Evolutionary conservation across 1,140 invertebrate genomes (phyloP), one percentile per base, ranked within the genome.

Genomic region (Drosophila kanapiae): DNA sequence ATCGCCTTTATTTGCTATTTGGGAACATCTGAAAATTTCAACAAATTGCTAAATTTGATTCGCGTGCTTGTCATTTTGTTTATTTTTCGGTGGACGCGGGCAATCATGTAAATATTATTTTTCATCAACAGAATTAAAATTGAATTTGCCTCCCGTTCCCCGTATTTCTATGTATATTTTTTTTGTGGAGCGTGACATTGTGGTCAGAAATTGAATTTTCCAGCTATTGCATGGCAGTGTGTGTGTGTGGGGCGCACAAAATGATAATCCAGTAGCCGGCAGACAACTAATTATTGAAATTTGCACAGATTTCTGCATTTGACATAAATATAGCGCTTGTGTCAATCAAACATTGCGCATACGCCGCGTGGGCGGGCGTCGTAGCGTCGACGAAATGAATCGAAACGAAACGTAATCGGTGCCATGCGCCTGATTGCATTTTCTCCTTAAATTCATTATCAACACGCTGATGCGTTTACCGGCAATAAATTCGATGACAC

Each of bases 381-480:
- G 23, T 14, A 31, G 14, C 27, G 16, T 9, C 23, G 23, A 54
- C 33, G 33, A 23, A 54, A 37, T 54, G 35, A 54, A 54, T 37
- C 23, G 59, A 57, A 56, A 47, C 31, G 49, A 71, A 74, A 33
- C 58, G 71, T 78, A 83, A 87, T 84, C 76, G 81, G 60, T 80
- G 74, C 62, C 71, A 88, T 78, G 84, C 77, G 72, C 75, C 57
- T 88, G 85, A 87, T 87, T 88, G 84, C 76, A 81, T 82, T 82
- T 86, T 51, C 75, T 62, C 60, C 64, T 61, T 86, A 86, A 86
- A 82, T 82, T 82, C 70, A 77, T 87, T 88, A 87, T 74, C 77
- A 68, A 43, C 74, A 69, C 72, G 61, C 77, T 88, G 84, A 87
- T 86, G 80, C 60, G 65, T 82, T 87, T 87, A 82, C 75, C 80